phyloP scores from a whole-genome alignment of 2,888 invertebrate genomes.

The Pemphredon lugubris region DNA sequence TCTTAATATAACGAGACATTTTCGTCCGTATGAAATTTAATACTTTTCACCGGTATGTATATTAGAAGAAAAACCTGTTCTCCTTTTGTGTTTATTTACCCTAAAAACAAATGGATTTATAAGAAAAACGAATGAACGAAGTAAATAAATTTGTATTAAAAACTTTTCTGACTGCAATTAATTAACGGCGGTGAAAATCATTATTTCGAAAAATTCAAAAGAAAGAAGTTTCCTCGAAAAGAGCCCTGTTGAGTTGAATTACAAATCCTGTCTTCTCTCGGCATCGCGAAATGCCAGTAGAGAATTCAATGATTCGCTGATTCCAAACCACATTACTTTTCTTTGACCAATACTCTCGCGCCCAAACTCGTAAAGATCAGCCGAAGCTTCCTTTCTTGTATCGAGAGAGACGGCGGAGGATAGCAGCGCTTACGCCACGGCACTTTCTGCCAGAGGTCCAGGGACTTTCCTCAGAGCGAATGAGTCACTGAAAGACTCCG shows the following conservation, averaged over 20 bases:
- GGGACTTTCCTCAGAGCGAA: conserved; percentile 82
- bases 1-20: too few relatives aligned
- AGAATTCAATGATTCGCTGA: too few relatives aligned
- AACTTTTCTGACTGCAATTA: too few relatives aligned
- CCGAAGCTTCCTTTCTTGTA: conserved; percentile 60
- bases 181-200: too few relatives aligned
- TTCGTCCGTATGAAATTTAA: too few relatives aligned
- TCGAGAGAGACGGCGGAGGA: conserved; percentile 74
- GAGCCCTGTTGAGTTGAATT: conserved; percentile 75
- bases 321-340: conserved; percentile 69
- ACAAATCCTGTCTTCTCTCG: background rate
- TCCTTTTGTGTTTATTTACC: too few relatives aligned
- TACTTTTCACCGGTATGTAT: too few relatives aligned
- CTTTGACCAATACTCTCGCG: conserved; percentile 76
- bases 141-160: conserved; percentile 37
- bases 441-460: conserved; percentile 83
- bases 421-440: conserved; percentile 78
- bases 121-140: conserved; percentile 6
- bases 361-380: conserved; percentile 72
- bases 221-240: conserved; percentile 64
- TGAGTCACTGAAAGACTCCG: conserved; percentile 79
- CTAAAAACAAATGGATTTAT: too few relatives aligned
- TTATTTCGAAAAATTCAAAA: conserved; percentile 22
- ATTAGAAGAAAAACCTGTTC: too few relatives aligned
- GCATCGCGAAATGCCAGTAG: conserved; percentile 21